phyloP scores from a whole-genome alignment of 2,113 vertebrate genomes.

The Pangasianodon gigas region DNA sequence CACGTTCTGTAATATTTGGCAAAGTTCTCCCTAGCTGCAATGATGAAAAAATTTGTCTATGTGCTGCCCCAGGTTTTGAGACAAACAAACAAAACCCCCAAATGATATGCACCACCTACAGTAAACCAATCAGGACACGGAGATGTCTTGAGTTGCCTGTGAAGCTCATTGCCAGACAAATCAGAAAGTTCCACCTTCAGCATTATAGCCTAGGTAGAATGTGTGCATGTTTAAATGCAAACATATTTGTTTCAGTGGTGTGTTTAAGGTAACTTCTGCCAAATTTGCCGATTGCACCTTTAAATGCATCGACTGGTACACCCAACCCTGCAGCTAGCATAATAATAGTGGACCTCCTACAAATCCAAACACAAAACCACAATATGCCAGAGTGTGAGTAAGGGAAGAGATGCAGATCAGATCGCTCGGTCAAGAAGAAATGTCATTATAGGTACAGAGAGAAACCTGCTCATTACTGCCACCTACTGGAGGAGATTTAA shows the following conservation, averaged over 20 bases:
- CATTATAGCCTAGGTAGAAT: neutral
- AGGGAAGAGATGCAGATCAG: neutral
- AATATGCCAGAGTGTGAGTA: neutral
- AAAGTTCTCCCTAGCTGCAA: neutral
- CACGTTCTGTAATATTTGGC: neutral
- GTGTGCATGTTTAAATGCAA: neutral
- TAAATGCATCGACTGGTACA: neutral
- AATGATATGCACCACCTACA: neutral
- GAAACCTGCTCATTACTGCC: conserved; percentile 9
- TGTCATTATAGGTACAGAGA: too few species aligned
- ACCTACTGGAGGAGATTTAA: conserved; percentile 3
- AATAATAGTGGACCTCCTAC: neutral
- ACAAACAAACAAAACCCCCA: neutral
- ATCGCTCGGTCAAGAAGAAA: neutral
- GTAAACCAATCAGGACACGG: neutral
- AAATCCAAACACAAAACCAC: neutral
- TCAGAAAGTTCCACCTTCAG: neutral
- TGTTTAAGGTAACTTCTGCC: neutral
- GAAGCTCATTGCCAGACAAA: neutral
- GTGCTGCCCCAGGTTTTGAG: neutral
- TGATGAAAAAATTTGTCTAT: neutral
- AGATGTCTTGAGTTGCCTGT: neutral
- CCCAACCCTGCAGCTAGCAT: neutral
- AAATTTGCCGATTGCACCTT: neutral
- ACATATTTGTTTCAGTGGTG: neutral